A percentile compares a stretch with the other conserved stretches of the same genome.
phyloP scores from a whole-genome alignment of 2,888 invertebrate genomes.

The Acanthococcus lagerstroemiae region DNA sequence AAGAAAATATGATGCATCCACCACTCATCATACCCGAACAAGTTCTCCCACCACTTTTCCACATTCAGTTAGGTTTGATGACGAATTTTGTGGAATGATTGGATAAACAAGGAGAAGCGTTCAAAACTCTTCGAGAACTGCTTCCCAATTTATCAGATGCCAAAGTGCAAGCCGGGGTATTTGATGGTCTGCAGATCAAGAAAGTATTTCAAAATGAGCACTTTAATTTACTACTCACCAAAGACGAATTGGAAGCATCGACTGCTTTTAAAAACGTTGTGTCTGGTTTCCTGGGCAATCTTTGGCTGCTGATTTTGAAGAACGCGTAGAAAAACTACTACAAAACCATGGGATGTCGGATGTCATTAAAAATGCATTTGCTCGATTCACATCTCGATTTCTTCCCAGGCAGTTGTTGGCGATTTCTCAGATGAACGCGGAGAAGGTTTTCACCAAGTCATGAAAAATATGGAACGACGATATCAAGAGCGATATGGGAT shows the following conservation, averaged over 20 bases:
- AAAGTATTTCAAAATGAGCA: too few relatives aligned
- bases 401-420: slow-evolving; percentile 10
- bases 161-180: not conserved
- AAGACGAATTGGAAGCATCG: too few relatives aligned
- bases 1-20: not conserved
- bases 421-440: not conserved
- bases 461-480: not conserved
- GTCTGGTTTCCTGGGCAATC: too few relatives aligned
- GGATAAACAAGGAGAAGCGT: not conserved
- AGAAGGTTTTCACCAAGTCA: slow-evolving; percentile 7
- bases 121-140: not conserved
- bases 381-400: slow-evolving; percentile 12
- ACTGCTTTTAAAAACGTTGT: too few relatives aligned
- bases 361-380: slow-evolving; percentile 15
- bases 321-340: too few relatives aligned
- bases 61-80: not conserved
- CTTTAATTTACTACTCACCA: too few relatives aligned
- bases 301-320: too few relatives aligned
- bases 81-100: not conserved
- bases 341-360: slow-evolving; percentile 2
- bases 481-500: slow-evolving; percentile 34
- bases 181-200: not conserved
- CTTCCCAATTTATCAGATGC: not conserved
- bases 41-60: not conserved
- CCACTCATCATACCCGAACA: not conserved